A percentile compares a stretch with the other conserved stretches of the same genome.
Evolutionary conservation across 2,113 vertebrate genomes (phyloP).

Genomic region (Lampris incognitus): DNA sequence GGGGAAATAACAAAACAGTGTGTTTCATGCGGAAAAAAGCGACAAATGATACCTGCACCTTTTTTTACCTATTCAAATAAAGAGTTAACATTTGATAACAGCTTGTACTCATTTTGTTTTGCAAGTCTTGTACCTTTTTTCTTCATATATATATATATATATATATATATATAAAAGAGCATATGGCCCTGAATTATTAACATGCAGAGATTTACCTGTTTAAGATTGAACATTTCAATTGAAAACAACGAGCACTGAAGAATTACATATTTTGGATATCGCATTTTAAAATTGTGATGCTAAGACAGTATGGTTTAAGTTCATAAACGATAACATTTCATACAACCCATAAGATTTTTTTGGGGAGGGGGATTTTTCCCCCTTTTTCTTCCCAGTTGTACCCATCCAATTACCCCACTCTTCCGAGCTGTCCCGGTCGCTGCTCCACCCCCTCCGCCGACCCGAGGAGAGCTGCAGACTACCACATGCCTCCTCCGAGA

Average conservation of each 20-base stretch:
- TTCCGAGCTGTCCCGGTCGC: too few species aligned
- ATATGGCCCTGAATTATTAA: not conserved
- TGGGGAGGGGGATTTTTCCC: too few species aligned
- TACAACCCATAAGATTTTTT: not conserved
- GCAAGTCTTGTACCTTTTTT: constrained; percentile 21
- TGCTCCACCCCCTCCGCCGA: too few species aligned
- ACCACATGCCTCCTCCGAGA: too few species aligned
- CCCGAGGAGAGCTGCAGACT: too few species aligned
- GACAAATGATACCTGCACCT: constrained; percentile 82
- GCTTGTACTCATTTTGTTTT: constrained; percentile 58
- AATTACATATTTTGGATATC: not conserved
- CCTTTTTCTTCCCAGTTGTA: too few species aligned
- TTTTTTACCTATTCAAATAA: constrained; percentile 88
- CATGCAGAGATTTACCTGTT: not conserved
- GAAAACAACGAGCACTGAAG: not conserved
- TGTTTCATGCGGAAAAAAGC: constrained; percentile 77
- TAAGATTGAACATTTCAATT: not conserved
- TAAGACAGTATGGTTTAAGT: not conserved
- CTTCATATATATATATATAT: not conserved
- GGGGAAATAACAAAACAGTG: constrained; percentile 62
- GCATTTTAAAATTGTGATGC: not conserved
- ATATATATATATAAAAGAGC: not conserved
- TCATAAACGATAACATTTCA: not conserved
- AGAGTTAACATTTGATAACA: constrained; percentile 86
- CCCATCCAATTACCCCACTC: too few species aligned